A percentile compares a stretch with the other conserved stretches of the same genome.
Evolutionary conservation across 2,888 invertebrate species (phyloP).

Genomic region (Andricus curvator): DNA sequence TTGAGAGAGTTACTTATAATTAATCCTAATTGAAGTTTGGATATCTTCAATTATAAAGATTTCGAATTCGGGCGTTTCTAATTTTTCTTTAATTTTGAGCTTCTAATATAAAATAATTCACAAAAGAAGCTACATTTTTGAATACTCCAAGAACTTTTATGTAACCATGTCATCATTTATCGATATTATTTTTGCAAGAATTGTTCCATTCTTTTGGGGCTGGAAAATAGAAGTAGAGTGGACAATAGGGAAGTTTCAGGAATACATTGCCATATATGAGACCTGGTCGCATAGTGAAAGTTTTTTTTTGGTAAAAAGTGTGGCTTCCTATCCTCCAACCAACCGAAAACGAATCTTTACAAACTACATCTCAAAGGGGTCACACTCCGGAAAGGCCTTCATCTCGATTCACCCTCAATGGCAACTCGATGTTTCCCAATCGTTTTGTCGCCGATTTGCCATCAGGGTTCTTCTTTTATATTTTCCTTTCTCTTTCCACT

Average conservation of each 20-base stretch:
- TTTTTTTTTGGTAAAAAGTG: conserved; percentile 23
- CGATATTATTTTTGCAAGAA: not conserved
- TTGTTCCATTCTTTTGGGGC: not conserved
- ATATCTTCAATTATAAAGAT: too few species aligned
- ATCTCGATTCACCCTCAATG: conserved; percentile 31
- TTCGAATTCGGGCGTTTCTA: too few species aligned
- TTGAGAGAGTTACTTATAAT: too few species aligned
- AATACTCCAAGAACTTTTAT: not conserved
- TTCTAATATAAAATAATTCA: too few species aligned
- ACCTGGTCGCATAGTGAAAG: not conserved
- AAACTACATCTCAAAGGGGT: conserved; percentile 31
- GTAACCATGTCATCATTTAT: not conserved
- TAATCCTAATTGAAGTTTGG: too few species aligned
- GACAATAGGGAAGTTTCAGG: not conserved
- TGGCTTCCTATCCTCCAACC: conserved; percentile 35
- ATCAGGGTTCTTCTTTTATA: conserved; percentile 11
- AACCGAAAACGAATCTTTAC: conserved; percentile 23
- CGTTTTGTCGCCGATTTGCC: conserved; percentile 34
- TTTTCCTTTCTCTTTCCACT: not conserved
- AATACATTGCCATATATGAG: not conserved
- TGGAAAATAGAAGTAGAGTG: not conserved
- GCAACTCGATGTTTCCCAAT: conserved; percentile 31
- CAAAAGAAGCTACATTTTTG: not conserved
- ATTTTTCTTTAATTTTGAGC: too few species aligned
- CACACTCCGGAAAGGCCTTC: conserved; percentile 38